phyloP scores from a whole-genome alignment of 2,888 invertebrate genomes.

The Scaptomyza reducta region DNA sequence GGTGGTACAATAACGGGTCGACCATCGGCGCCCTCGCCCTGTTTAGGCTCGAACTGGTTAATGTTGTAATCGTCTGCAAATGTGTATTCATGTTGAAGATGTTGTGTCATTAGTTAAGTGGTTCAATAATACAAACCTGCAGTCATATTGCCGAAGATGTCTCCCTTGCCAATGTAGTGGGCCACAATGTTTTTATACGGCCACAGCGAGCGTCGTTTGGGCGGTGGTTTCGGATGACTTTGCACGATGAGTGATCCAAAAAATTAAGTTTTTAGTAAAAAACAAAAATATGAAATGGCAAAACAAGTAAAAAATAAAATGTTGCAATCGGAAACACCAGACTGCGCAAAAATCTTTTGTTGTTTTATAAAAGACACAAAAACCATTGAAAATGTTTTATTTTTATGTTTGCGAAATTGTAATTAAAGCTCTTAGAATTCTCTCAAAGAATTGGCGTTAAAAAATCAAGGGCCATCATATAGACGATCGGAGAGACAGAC shows the following conservation, averaged over 20 bases:
- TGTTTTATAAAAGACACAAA: background rate
- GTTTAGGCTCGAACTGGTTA: constrained; percentile 91
- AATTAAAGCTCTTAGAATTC: background rate
- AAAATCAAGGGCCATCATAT: background rate
- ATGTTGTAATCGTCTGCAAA: constrained; percentile 86
- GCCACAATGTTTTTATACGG: constrained; percentile 88
- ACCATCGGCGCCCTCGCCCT: constrained; percentile 91
- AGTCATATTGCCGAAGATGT: constrained; percentile 91
- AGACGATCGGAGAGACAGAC: too few relatives aligned
- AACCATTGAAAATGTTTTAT: background rate
- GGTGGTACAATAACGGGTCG: constrained; percentile 91
- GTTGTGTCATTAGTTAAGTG: constrained; percentile 53
- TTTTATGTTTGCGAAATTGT: background rate
- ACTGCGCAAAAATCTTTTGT: background rate
- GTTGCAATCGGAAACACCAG: background rate
- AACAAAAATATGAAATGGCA: constrained; percentile 13
- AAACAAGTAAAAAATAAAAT: constrained; percentile 17
- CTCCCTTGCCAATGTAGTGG: constrained; percentile 93
- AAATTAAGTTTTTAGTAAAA: constrained; percentile 12
- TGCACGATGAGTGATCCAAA: constrained; percentile 60
- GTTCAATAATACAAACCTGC: constrained; percentile 85
- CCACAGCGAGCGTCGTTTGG: constrained; percentile 79
- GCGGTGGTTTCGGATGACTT: constrained; percentile 82
- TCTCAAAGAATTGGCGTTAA: background rate
- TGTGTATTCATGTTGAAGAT: constrained; percentile 38